Evolutionary conservation across 2,113 vertebrate species (phyloP).

Genomic region (Lethenteron reissneri): DNA sequence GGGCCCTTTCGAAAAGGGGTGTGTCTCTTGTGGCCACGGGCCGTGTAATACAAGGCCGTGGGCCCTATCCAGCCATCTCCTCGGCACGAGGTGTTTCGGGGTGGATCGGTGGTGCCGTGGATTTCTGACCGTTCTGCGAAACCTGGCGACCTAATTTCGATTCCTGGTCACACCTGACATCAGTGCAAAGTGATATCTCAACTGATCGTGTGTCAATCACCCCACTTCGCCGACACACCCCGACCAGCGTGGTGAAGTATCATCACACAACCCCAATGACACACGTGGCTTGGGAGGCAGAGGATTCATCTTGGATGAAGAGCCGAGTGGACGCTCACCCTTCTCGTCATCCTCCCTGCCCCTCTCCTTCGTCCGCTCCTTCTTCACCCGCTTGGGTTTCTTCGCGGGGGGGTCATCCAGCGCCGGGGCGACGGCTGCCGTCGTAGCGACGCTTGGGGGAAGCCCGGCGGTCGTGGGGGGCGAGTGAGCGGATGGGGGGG

Average conservation of each 20-base stretch:
- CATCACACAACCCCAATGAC: constrained; percentile 7
- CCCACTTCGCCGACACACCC: fast-evolving
- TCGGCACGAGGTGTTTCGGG: too few relatives aligned
- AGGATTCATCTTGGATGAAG: too few relatives aligned
- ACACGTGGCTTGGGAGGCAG: too few relatives aligned
- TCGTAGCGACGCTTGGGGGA: too few relatives aligned
- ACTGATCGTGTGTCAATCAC: neutral
- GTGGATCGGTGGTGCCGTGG: too few relatives aligned
- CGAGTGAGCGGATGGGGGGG: constrained; percentile 14
- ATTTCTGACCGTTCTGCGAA: too few relatives aligned
- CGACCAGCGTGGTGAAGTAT: constrained; percentile 9
- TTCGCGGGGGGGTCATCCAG: constrained; percentile 26
- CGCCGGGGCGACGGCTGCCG: constrained; percentile 13
- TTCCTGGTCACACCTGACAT: constrained; percentile 1
- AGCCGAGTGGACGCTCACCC: too few relatives aligned
- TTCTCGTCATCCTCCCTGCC: constrained; percentile 38
- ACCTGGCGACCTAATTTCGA: too few relatives aligned
- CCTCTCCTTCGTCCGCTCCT: constrained; percentile 47
- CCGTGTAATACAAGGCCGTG: too few relatives aligned
- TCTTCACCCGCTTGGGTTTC: constrained; percentile 43
- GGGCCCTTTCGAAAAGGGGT: too few relatives aligned
- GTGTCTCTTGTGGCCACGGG: too few relatives aligned
- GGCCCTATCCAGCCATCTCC: too few relatives aligned
- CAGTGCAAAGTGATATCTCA: neutral
- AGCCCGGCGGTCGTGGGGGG: constrained; percentile 16